Conservation (phyloP, 2,113 vertebrate species). For the Raja brachyura region DNA sequence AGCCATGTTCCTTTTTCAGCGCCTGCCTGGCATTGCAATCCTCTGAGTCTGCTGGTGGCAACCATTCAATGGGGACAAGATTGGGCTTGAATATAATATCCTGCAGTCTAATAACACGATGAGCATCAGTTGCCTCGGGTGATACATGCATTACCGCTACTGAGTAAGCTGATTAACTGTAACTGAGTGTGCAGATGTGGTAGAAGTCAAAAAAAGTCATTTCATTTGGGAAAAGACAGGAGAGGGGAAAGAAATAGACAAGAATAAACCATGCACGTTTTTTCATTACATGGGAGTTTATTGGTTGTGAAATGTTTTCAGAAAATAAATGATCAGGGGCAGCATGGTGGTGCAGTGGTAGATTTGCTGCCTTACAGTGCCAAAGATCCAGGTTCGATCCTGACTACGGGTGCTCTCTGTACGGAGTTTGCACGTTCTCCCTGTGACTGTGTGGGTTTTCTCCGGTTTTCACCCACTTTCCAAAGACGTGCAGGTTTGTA, state of each 20-base stretch:
- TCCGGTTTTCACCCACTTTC: too few species aligned
- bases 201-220: background rate
- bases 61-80: background rate
- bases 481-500: too few species aligned
- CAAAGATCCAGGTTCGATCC: too few species aligned
- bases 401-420: too few species aligned
- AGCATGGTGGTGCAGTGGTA: too few species aligned
- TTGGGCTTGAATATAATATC: background rate
- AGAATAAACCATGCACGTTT: too few species aligned
- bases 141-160: background rate
- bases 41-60: background rate
- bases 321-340: background rate
- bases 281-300: too few species aligned
- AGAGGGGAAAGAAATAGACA: background rate
- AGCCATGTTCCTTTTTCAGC: background rate
- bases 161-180: background rate
- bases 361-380: too few species aligned
- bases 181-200: background rate
- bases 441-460: too few species aligned
- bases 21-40: background rate
- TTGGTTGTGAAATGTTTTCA: background rate
- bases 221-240: background rate
- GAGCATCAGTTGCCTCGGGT: background rate
- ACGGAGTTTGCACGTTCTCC: too few species aligned
- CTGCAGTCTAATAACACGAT: background rate